Evolutionary conservation across 2,888 invertebrate species (phyloP), one percentile per base, ranked within the genome.

Genomic region (Pecten maximus): DNA sequence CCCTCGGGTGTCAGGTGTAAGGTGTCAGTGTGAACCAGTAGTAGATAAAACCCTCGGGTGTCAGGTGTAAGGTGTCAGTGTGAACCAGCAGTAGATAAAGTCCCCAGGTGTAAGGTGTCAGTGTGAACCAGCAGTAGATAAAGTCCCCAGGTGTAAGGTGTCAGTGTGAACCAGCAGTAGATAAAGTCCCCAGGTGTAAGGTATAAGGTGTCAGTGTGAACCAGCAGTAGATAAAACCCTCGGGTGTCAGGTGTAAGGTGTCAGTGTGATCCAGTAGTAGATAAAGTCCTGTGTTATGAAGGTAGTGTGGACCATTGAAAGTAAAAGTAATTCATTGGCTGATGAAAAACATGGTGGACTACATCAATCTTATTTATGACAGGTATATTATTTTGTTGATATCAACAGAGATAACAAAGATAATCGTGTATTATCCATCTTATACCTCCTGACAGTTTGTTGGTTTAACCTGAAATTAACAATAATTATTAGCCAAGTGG

Each of bases 371-470:
- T 74, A 10, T 8, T n/a, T 60, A 28, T 74, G 74, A 74, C 74
- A 74, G 74, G 10, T 74, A 28, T 74, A 74, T 74, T 74, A 74
- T 74, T 74, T 74, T 74, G 74, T 74, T 74, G 74, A 74, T 74
- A 74, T 74, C 74, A 74, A 74, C 74, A 74, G 28, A 74, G 19
- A 35, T 35, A 74, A 74, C 74, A 74, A 74, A 74, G 74, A 74
- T 74, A 28, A 74, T 74, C 74, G 74, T 74, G 74, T 74, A 35
- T 35, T 74, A 74, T 74, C 74, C 74, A 74, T 74, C 74, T 74
- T 74, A 35, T 74, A 74, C 35, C 19, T 8, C n/a, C 35, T 74
- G 74, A 74, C 74, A 74, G 74, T 35, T 74, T 74, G 74, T 74
- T 74, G 74, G 35, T 74, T 74, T 74, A 54, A 74, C 74, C 74